These are phyloP conservation scores for Styela clava DNA, from an alignment of 23 tunicate species.

Conservation along the genomic window DNA sequence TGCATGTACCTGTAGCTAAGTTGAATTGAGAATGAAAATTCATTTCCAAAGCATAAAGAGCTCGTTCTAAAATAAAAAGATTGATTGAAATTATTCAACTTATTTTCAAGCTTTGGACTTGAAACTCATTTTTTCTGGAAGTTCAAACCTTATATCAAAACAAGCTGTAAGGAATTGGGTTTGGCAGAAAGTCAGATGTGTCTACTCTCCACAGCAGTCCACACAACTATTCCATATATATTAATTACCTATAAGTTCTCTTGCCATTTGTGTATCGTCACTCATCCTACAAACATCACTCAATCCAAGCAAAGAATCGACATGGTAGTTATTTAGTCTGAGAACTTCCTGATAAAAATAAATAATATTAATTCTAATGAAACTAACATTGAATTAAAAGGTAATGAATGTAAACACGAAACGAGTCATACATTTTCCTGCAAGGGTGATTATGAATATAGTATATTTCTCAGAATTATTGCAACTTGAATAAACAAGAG, in stretches of 20 bases:
- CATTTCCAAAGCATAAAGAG: constrained; percentile 56
- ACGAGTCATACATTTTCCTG: too few species aligned
- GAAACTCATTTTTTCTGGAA: background rate
- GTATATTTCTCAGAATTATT: too few species aligned
- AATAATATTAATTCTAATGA: too few species aligned
- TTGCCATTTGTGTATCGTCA: constrained; percentile 67
- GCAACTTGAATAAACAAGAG: too few species aligned
- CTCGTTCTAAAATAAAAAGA: constrained; percentile 40
- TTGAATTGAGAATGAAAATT: constrained; percentile 75
- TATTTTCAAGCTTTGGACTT: background rate
- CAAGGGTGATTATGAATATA: too few species aligned
- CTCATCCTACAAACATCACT: constrained; percentile 73
- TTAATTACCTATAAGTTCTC: constrained; percentile 71
- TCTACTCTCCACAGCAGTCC: too few species aligned
- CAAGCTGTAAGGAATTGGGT: too few species aligned
- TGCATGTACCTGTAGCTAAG: constrained; percentile 66
- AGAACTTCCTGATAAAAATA: constrained; percentile 34
- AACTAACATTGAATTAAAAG: too few species aligned
- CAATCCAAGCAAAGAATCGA: constrained; percentile 49
- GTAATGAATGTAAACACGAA: too few species aligned
- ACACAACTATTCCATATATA: too few species aligned
- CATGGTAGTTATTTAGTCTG: constrained; percentile 52
- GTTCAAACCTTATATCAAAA: too few species aligned
- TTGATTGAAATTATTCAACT: background rate
- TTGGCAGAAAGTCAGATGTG: too few species aligned